A percentile compares a stretch with the other conserved stretches of the same genome.
Conservation (phyloP, 2,888 invertebrate genomes). For the Apodemia mormo region DNA sequence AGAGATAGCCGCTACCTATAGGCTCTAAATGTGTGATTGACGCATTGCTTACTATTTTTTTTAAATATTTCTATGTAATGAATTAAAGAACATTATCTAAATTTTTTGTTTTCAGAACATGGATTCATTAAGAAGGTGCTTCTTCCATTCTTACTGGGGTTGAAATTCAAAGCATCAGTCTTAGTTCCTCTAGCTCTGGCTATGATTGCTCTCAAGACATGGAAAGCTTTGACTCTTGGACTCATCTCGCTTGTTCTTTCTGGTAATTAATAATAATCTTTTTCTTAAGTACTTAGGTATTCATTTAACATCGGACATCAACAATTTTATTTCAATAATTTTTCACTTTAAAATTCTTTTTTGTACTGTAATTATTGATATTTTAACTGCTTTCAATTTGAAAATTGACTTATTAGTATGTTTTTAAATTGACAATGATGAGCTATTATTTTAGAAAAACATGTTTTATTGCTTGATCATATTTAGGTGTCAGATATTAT, state of each 20-base stretch:
- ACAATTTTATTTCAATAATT: too few relatives aligned
- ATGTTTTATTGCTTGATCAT: too few relatives aligned
- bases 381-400: too few relatives aligned
- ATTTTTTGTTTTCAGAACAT: constrained; percentile 82
- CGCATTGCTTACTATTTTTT: neutral
- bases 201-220: constrained; percentile 92
- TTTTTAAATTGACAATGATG: too few relatives aligned
- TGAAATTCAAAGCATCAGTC: constrained; percentile 93
- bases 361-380: too few relatives aligned
- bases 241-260: constrained; percentile 91
- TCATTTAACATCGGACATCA: too few relatives aligned
- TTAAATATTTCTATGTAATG: neutral
- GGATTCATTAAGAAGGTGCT: constrained; percentile 92
- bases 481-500: too few relatives aligned
- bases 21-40: neutral
- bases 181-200: constrained; percentile 90
- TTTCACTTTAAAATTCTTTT: too few relatives aligned
- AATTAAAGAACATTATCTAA: constrained; percentile 18
- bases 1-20: neutral
- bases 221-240: constrained; percentile 94
- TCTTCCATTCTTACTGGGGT: constrained; percentile 91
- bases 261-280: constrained; percentile 62
- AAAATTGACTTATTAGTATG: too few relatives aligned
- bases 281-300: too few relatives aligned
- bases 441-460: too few relatives aligned